Evolutionary conservation across 2,888 invertebrate genomes (phyloP).

Genomic region (Andrena trimmerana): DNA sequence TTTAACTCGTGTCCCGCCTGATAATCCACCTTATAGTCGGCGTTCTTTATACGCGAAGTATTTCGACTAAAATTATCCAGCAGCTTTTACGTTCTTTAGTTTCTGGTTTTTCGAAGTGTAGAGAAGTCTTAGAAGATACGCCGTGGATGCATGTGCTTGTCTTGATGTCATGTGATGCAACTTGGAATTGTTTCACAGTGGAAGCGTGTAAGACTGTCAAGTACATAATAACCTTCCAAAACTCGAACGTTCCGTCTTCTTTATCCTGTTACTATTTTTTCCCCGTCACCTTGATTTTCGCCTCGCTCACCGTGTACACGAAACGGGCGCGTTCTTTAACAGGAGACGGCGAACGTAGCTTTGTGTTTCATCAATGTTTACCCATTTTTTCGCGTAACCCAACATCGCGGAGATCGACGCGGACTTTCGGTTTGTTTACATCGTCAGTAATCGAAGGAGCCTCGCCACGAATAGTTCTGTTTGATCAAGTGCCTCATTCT

Average conservation of each 20-base stretch:
- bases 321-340: neutral
- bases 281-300: neutral
- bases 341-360: neutral
- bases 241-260: neutral
- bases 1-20: slow-evolving; percentile 5
- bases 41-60: too few relatives aligned
- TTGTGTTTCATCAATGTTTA: neutral
- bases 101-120: too few relatives aligned
- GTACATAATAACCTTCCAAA: neutral
- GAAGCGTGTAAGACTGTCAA: neutral
- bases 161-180: neutral
- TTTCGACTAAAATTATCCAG: too few relatives aligned
- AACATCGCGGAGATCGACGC: neutral
- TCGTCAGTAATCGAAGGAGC: neutral
- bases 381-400: neutral
- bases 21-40: too few relatives aligned
- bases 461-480: neutral
- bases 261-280: neutral
- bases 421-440: slow-evolving; percentile 39
- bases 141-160: neutral
- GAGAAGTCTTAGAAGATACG: too few relatives aligned
- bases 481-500: neutral
- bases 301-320: neutral
- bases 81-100: too few relatives aligned
- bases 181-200: neutral